Conservation (phyloP, 1,140 invertebrate species). For the Agrypnia vestita region DNA sequence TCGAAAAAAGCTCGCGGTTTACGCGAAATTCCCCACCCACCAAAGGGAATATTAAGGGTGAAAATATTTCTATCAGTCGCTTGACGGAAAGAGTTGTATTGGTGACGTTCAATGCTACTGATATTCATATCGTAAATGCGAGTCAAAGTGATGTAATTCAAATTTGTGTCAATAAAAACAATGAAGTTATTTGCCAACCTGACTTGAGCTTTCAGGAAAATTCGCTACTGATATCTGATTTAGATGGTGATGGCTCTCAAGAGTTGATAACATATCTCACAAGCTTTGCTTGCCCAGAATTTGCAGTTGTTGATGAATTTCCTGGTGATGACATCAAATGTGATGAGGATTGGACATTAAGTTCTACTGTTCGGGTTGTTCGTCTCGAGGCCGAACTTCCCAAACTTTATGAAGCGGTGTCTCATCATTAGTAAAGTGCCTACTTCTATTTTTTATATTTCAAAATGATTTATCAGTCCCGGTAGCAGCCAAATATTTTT, state of each 20-base stretch:
- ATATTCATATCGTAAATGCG: slow-evolving; percentile 81
- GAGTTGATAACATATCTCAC: slow-evolving; percentile 84
- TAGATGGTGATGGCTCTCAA: slow-evolving; percentile 81
- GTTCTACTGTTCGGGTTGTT: slow-evolving; percentile 78
- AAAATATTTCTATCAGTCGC: slow-evolving; percentile 70
- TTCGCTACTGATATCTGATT: slow-evolving; percentile 80
- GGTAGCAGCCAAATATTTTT: too few species aligned
- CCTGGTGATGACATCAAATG: slow-evolving; percentile 65
- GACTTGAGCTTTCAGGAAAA: slow-evolving; percentile 80
- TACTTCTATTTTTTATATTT: slow-evolving; percentile 33
- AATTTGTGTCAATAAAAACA: slow-evolving; percentile 75
- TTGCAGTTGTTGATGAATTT: slow-evolving; percentile 67
- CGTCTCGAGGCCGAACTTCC: slow-evolving; percentile 80
- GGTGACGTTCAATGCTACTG: slow-evolving; percentile 82
- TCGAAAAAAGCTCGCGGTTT: slow-evolving; percentile 65
- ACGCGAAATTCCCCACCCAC: slow-evolving; percentile 21
- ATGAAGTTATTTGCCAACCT: slow-evolving; percentile 80
- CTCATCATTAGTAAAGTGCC: slow-evolving; percentile 58
- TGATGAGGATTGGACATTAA: slow-evolving; percentile 73
- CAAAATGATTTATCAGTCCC: too few species aligned
- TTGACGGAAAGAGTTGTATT: slow-evolving; percentile 83
- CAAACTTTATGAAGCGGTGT: slow-evolving; percentile 74
- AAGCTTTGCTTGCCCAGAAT: slow-evolving; percentile 74
- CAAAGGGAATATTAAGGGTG: slow-evolving; percentile 52
- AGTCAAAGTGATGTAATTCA: slow-evolving; percentile 83